These are phyloP conservation scores for Magallana nippona DNA, from an alignment of 2,888 invertebrate genomes.

Conservation along the genomic window DNA sequence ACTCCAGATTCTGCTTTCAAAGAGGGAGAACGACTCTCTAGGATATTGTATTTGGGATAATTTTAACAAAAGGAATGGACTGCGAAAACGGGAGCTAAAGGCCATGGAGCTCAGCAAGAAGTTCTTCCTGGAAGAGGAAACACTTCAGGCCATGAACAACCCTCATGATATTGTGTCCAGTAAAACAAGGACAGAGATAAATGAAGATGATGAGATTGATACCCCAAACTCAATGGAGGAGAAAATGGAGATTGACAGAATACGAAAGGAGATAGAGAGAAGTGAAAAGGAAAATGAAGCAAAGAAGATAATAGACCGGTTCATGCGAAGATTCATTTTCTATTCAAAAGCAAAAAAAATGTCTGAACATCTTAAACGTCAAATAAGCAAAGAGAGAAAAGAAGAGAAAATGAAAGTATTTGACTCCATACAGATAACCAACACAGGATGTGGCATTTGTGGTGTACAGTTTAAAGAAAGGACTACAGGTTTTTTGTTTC, in stretches of 20 bases:
- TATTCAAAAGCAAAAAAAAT: too few relatives aligned
- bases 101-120: background rate
- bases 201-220: conserved; percentile 45
- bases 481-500: background rate
- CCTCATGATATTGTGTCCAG: background rate
- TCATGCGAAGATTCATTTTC: too few relatives aligned
- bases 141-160: conserved; percentile 40
- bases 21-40: conserved; percentile 53
- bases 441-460: conserved; percentile 60
- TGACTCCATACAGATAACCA: conserved; percentile 49
- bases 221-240: conserved; percentile 52
- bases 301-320: too few relatives aligned
- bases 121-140: conserved; percentile 36
- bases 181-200: background rate
- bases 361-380: conserved; percentile 46
- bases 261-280: conserved; percentile 42
- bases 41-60: conserved; percentile 53
- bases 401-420: conserved; percentile 46
- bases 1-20: conserved; percentile 48
- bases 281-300: conserved; percentile 42
- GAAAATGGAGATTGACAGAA: conserved; percentile 48
- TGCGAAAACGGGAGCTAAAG: background rate
- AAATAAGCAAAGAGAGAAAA: background rate
- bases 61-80: conserved; percentile 21
- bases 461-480: conserved; percentile 52